Percentiles rank a stretch among this genome's conserved stretches.
phyloP scores from a whole-genome alignment of 2,888 invertebrate species.

The Drosophila vallismaia region DNA sequence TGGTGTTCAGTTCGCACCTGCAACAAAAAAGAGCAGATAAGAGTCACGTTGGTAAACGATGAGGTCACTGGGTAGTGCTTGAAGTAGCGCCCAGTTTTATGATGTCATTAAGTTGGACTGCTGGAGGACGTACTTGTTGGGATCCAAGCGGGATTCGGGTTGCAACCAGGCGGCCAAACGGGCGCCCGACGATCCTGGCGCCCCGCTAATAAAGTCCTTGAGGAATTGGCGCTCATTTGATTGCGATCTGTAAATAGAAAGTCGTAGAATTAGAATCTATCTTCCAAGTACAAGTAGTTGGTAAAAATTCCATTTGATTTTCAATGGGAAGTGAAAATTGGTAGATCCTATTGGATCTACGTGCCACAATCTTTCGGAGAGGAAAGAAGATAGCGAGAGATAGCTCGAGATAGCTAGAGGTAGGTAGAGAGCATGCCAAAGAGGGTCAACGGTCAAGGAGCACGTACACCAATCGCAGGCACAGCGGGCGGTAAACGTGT shows the following conservation, averaged over 20 bases:
- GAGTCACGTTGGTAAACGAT: no score
- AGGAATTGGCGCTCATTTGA: constrained; percentile 97
- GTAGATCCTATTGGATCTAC: neutral
- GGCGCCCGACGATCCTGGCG: constrained; percentile 93
- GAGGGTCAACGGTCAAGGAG: constrained; percentile 17
- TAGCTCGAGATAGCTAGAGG: neutral
- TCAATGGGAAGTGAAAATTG: no score
- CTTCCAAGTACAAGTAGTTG: neutral
- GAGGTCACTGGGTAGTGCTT: no score
- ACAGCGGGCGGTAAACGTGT: constrained; percentile 33
- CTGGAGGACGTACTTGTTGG: constrained; percentile 83
- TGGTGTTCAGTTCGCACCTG: constrained; percentile 92
- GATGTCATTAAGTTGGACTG: no score
- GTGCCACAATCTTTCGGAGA: neutral
- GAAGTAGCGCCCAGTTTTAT: no score
- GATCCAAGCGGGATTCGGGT: constrained; percentile 96
- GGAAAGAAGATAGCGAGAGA: constrained; percentile 15
- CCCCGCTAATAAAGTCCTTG: constrained; percentile 95
- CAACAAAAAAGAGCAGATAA: no score
- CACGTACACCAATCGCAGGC: constrained; percentile 26
- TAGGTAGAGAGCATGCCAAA: constrained; percentile 4
- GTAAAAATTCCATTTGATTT: no score
- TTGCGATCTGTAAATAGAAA: constrained; percentile 86
- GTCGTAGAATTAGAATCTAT: neutral
- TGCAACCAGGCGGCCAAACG: constrained; percentile 97